Base-by-base conservation (phyloP, 1,140 invertebrate species). In the Cotesia chilonis region DNA sequence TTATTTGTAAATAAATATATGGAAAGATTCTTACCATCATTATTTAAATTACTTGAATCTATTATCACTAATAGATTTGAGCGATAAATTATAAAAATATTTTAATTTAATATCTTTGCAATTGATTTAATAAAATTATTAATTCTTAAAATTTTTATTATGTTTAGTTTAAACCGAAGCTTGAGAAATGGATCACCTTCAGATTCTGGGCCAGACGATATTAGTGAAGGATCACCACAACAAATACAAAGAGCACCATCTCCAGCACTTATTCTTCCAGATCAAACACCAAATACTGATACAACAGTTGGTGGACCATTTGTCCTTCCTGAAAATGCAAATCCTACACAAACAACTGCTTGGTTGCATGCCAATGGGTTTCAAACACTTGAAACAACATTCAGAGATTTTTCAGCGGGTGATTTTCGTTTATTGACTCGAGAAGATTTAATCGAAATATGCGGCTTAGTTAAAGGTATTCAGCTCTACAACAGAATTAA, bases 401-500 rank as follows among this genome's bases (percentile, higher is more conserved):
- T 98, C 82, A 87, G 91, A 60, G 94, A 93, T 81, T 98, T 96
- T 87, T 94, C 93, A 60, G 96, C 95, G 61, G 90, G 92, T 41
- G 96, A 98, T 87, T 90, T 98, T 76, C 85, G 98, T 68, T 89
- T 95, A 72, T 87, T 98, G 75, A 93, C 93, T 2, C 90, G 95
- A 63, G 94, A 97, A 74, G 96, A 98, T 87, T 88, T 98, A 10
- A 95, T 98, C 65, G 94, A 98, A 87, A 96, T 98, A 66, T 97
- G 96, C 84, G 96, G 96, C 0, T 85, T 97, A 51, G 93, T 95
- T 66, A 96, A 98, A 84, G 93, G 93, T 10, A 97, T 98, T 68
- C 89, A 96, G 77, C 89, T 98, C 51, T 96, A 92, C 84, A 98
- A 98, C 87, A 92, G 94, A 57, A 86, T 98, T 57, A 95, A 97